Evolutionary conservation across 2,888 invertebrate species (phyloP), one percentile per base, ranked within the genome.

Genomic region (Habroteleia sp.): DNA sequence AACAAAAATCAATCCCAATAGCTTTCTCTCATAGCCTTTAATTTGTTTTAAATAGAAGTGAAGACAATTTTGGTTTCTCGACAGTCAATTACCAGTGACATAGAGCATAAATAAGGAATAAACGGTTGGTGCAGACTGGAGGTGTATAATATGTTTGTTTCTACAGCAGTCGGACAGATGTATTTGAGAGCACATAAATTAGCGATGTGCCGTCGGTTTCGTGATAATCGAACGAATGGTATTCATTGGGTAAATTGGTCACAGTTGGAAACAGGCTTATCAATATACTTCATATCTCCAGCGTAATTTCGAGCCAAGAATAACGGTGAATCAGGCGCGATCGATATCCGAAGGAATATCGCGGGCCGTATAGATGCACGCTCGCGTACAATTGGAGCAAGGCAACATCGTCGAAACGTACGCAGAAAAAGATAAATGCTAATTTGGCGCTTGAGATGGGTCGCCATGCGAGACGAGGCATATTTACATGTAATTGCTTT

Each of bases 401-500:
- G 73, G 60, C 73, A 77, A 65, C 73, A 62, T 63, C 78, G 71
- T 65, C 78, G 72, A 75, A 77, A 76, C 72, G 63, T 63, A 74
- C 68, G 66, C 60, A 76, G 71, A 77, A 81, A 80, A 80, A 79
- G 78, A 79, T 77, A 78, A 81, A 81, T 80, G 79, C 80, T 80
- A 83, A 84, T 83, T 82, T 81, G 80, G 80, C 76, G 79, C 78
- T 77, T 77, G 82, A 82, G 83, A 82, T 83, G 84, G 81, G 80
- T 81, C 78, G 82, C 82, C 82, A 81, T 79, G 83, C 84, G 82
- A 83, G 82, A 83, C 84, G 79, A 71, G 74, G 78, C 79, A 74
- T 82, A 86, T 85, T 86, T 85, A 83, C 85, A 86, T 85, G 85
- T 84, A 86, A 86, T 85, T 84, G 85, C 83, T 82, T 86, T 85